Conservation (phyloP, 2,888 invertebrate species). For the Lasioglossum calceatum region DNA sequence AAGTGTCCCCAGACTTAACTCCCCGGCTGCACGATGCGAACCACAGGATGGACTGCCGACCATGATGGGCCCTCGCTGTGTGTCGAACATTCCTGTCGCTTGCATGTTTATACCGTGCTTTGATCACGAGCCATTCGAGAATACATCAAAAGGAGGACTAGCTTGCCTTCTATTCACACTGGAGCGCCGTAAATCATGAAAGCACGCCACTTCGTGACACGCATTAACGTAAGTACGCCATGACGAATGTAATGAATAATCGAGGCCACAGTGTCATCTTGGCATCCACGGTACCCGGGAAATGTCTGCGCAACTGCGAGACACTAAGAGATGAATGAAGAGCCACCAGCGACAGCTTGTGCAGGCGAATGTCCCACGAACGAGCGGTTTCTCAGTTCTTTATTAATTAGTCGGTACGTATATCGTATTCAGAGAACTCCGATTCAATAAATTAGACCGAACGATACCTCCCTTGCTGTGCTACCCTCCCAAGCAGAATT, state of each 20-base stretch:
- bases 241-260: slow-evolving; percentile 53
- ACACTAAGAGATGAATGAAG: background rate
- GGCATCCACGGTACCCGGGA: slow-evolving; percentile 14
- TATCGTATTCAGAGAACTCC: background rate
- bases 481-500: background rate
- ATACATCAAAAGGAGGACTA: slow-evolving; percentile 52
- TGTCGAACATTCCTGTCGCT: slow-evolving; percentile 40
- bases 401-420: background rate
- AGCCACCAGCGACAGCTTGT: background rate
- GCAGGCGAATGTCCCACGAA: background rate
- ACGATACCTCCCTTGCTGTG: background rate
- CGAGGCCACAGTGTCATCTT: slow-evolving; percentile 29
- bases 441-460: background rate
- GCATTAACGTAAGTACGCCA: slow-evolving; percentile 45
- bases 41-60: slow-evolving; percentile 23
- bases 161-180: slow-evolving; percentile 43
- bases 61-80: slow-evolving; percentile 15
- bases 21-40: slow-evolving; percentile 16
- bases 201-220: slow-evolving; percentile 44
- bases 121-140: slow-evolving; percentile 49
- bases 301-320: background rate
- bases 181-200: slow-evolving; percentile 53
- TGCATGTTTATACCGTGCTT: slow-evolving; percentile 54
- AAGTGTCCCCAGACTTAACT: slow-evolving; percentile 50
- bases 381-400: background rate